A percentile compares a stretch with the other conserved stretches of the same genome.
phyloP scores from a whole-genome alignment of 2,888 invertebrate species.

The Quadriops clusia region DNA sequence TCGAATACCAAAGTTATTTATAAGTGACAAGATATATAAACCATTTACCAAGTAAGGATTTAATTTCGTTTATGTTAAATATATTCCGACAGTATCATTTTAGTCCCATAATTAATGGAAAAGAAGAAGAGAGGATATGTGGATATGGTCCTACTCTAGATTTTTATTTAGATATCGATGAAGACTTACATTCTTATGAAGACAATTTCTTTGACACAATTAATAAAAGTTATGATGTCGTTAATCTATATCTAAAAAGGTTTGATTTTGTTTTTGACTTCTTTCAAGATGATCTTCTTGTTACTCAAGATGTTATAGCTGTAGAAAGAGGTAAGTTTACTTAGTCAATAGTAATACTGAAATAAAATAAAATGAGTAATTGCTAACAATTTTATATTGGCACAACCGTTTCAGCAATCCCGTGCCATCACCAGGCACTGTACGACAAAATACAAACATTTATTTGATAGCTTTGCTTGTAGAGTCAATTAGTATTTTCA shows the following conservation, averaged over 20 bases:
- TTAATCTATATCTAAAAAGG: slow-evolving; percentile 50
- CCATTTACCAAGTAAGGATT: slow-evolving; percentile 56
- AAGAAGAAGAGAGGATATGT: slow-evolving; percentile 64
- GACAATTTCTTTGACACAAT: slow-evolving; percentile 46
- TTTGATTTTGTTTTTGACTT: slow-evolving; percentile 57
- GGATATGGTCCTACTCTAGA: slow-evolving; percentile 61
- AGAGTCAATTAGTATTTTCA: no score
- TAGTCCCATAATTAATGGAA: slow-evolving; percentile 73
- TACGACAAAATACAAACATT: no score
- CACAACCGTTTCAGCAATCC: no score
- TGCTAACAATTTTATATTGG: no score
- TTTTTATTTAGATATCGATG: slow-evolving; percentile 59
- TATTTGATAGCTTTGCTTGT: no score
- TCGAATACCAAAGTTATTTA: slow-evolving; percentile 54
- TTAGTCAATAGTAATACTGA: no score
- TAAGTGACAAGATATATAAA: slow-evolving; percentile 56
- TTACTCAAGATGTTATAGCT: no score
- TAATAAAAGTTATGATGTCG: slow-evolving; percentile 48
- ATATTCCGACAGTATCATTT: slow-evolving; percentile 8
- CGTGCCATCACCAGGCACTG: no score
- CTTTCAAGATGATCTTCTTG: no score
- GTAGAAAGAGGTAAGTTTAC: slow-evolving; percentile 43
- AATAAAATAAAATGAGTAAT: no score
- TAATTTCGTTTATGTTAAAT: neutral
- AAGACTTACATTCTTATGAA: no score